Percentiles rank a stretch among this genome's conserved stretches.
phyloP scores from a whole-genome alignment of 2,113 vertebrate genomes.

The Sebastes fasciatus region DNA sequence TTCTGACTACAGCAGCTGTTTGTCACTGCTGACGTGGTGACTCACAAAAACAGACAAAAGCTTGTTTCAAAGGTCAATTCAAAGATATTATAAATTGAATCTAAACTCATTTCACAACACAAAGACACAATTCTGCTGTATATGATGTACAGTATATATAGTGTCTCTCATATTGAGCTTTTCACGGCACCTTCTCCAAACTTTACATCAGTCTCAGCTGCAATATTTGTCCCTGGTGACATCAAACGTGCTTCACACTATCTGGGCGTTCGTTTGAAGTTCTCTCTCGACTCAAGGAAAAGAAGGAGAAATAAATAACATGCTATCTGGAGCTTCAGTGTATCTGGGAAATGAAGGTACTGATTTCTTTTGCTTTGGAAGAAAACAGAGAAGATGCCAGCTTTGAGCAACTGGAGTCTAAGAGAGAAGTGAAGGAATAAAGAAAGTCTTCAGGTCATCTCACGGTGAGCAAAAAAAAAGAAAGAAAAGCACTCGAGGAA shows the following conservation, averaged over 20 bases:
- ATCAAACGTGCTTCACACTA: slow-evolving; percentile 70
- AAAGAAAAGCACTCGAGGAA: slow-evolving; percentile 26
- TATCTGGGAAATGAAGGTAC: slow-evolving; percentile 47
- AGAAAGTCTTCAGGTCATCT: slow-evolving; percentile 48
- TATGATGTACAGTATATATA: not conserved
- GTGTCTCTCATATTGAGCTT: slow-evolving; percentile 19
- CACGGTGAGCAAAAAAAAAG: slow-evolving; percentile 16
- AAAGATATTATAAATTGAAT: slow-evolving; percentile 16
- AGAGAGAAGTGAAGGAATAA: slow-evolving; percentile 43
- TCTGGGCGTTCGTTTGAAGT: slow-evolving; percentile 71
- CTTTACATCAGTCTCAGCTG: slow-evolving; percentile 29
- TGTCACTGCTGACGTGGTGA: not conserved
- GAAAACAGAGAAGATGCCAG: slow-evolving; percentile 35
- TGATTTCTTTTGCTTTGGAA: slow-evolving; percentile 31
- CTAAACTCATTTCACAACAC: slow-evolving; percentile 36
- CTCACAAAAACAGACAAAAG: not conserved
- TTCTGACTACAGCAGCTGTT: not conserved
- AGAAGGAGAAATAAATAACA: slow-evolving; percentile 65
- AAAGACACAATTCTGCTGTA: slow-evolving; percentile 6
- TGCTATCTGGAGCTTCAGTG: slow-evolving; percentile 41
- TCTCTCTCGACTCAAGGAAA: slow-evolving; percentile 45
- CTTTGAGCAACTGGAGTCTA: slow-evolving; percentile 60
- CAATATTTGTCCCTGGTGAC: slow-evolving; percentile 65
- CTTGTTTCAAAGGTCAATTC: not conserved
- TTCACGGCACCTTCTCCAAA: slow-evolving; percentile 20